phyloP scores from a whole-genome alignment of 2,888 invertebrate species.

The Leptothorax acervorum region DNA sequence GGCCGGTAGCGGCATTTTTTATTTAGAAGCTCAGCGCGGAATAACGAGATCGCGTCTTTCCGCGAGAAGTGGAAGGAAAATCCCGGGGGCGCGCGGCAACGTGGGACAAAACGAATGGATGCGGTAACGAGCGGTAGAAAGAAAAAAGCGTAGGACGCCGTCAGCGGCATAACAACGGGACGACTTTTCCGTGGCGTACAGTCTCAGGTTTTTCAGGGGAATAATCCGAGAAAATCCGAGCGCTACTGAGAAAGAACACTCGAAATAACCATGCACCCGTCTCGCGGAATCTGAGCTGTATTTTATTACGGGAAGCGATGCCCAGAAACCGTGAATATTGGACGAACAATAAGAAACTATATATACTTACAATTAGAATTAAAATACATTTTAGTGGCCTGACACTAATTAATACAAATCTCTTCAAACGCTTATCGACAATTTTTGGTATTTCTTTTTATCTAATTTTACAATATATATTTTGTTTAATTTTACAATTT shows the following conservation, averaged over 20 bases:
- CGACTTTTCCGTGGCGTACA: not conserved
- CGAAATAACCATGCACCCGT: not conserved
- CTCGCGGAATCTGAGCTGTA: not conserved
- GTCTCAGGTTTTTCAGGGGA: not conserved
- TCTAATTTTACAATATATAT: too few relatives aligned
- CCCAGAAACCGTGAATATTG: not conserved
- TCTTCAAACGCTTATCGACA: too few relatives aligned
- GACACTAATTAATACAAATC: too few relatives aligned
- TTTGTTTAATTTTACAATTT: too few relatives aligned
- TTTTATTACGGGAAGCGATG: constrained; percentile 8
- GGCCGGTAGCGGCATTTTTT: constrained; percentile 29
- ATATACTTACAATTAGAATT: too few relatives aligned
- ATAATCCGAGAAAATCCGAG: constrained; percentile 39
- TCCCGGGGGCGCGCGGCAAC: not conserved
- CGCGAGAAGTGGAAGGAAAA: not conserved
- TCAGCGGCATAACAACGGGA: not conserved
- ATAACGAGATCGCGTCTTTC: constrained; percentile 45
- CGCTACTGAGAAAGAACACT: not conserved
- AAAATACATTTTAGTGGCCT: too few relatives aligned
- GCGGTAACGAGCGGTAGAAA: not conserved
- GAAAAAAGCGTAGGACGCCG: not conserved
- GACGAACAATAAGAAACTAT: not conserved
- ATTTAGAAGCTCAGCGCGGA: constrained; percentile 19
- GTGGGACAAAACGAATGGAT: constrained; percentile 14
- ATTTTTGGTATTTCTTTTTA: too few relatives aligned